Evolutionary conservation across 2,797 vertebrate genomes (phyloP).

Genomic region (Ficedula albicollis): DNA sequence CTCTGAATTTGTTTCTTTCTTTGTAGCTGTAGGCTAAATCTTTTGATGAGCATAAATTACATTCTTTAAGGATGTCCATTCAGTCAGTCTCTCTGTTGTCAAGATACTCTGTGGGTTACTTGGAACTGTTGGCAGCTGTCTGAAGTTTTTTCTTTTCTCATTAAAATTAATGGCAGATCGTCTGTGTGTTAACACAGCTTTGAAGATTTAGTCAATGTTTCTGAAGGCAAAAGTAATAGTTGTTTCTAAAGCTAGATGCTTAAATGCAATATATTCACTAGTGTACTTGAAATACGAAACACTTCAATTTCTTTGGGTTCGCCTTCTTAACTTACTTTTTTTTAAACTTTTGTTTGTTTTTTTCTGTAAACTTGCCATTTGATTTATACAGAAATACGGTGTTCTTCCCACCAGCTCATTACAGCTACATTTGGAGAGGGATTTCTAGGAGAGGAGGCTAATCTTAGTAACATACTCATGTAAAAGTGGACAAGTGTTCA

Average conservation of each 20-base stretch:
- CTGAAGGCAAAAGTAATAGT: background rate
- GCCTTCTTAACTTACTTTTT: background rate
- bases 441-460: background rate
- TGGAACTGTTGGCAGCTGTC: background rate
- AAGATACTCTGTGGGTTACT: background rate
- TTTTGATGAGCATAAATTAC: slow-evolving; percentile 27
- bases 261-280: background rate
- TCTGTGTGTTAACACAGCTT: slow-evolving; percentile 11
- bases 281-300: background rate
- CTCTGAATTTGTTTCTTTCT: slow-evolving; percentile 1
- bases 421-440: background rate
- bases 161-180: slow-evolving; percentile 43
- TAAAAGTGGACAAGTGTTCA: background rate
- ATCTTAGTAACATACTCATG: background rate
- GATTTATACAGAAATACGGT: background rate
- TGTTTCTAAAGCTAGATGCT: background rate
- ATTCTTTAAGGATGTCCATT: slow-evolving; percentile 25
- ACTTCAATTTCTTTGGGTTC: background rate
- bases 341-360: background rate
- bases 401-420: background rate
- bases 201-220: background rate
- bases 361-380: background rate
- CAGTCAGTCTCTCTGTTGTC: slow-evolving; percentile 30
- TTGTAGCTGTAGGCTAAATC: slow-evolving; percentile 13
- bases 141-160: background rate